Conservation (phyloP, 2,113 vertebrate species). For the Condylura cristata region DNA sequence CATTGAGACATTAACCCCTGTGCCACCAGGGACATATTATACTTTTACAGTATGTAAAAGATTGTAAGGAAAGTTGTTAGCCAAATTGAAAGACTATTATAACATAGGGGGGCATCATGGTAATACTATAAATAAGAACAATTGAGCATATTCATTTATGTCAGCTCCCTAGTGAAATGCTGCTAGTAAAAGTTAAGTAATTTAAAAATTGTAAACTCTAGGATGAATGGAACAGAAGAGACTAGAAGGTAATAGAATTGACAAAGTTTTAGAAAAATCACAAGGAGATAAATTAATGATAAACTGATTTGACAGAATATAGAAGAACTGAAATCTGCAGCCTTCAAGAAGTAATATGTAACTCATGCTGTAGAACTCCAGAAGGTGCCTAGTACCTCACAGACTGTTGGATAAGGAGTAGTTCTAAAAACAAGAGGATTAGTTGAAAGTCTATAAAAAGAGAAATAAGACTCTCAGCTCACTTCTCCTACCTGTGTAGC, state of each 20-base stretch:
- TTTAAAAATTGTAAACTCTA: background rate
- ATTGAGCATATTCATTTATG: background rate
- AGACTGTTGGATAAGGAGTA: background rate
- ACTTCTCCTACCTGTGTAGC: background rate
- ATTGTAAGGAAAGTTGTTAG: background rate
- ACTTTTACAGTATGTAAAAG: background rate
- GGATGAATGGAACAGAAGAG: background rate
- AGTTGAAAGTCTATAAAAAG: background rate
- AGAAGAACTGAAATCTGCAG: background rate
- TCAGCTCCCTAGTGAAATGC: background rate
- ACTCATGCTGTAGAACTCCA: background rate
- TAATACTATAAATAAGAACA: background rate
- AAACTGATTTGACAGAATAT: background rate
- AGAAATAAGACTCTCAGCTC: background rate
- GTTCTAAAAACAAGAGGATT: background rate
- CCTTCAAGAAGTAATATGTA: background rate
- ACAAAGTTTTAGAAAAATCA: slow-evolving; percentile 21
- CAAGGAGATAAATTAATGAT: background rate
- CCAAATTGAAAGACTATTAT: background rate
- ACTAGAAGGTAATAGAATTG: background rate
- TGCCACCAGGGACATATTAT: no score
- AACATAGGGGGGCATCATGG: background rate
- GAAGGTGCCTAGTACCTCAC: background rate
- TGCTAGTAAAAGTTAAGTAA: background rate
- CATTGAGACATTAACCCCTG: no score